phyloP scores from a whole-genome alignment of 2,113 vertebrate genomes.

The rabbit (Oryctolagus cuniculus) region DNA sequence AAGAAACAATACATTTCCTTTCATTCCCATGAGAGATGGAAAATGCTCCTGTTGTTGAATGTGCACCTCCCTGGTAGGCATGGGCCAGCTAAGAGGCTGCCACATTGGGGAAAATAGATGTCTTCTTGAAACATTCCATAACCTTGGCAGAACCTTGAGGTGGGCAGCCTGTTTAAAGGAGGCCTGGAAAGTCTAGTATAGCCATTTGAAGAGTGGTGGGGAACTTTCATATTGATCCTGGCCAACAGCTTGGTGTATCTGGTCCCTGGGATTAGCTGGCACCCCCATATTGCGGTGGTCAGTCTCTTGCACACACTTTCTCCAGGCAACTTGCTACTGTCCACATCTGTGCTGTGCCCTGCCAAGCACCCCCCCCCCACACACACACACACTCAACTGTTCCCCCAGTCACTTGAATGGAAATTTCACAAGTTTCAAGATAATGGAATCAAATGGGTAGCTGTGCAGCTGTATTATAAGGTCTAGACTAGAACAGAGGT shows the following conservation, averaged over 20 bases:
- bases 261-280: too few relatives aligned
- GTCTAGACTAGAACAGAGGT: background rate
- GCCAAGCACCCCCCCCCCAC: too few relatives aligned
- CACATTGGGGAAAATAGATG: background rate
- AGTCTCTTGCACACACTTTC: background rate
- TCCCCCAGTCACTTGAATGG: background rate
- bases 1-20: background rate
- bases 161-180: background rate
- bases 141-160: background rate
- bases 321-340: background rate
- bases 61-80: background rate
- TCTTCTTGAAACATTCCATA: background rate
- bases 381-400: background rate
- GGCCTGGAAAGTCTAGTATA: background rate
- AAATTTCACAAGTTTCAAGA: background rate
- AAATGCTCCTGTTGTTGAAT: background rate
- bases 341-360: rapidly evolving
- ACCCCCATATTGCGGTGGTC: too few relatives aligned
- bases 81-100: background rate
- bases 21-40: background rate
- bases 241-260: background rate
- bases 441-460: background rate
- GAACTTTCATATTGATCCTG: background rate
- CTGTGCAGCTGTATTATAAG: background rate
- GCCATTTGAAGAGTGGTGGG: background rate